Evolutionary conservation across 1,140 invertebrate species (phyloP).

Genomic region (Papilio polytes): DNA sequence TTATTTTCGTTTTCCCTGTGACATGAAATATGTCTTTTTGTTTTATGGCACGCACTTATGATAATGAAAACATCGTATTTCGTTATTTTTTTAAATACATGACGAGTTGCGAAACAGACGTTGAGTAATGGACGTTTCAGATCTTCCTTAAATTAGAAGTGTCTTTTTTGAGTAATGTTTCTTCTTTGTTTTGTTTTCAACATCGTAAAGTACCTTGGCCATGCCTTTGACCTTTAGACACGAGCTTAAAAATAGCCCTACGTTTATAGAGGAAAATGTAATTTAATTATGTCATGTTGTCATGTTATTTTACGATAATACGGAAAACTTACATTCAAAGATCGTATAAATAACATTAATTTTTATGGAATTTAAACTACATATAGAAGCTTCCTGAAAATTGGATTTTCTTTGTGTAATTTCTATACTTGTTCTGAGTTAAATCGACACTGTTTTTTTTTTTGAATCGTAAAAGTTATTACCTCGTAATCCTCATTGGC

Average conservation of each 20-base stretch:
- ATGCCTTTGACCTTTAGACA: slow-evolving; percentile 1
- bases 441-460: neutral
- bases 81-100: slow-evolving; percentile 41
- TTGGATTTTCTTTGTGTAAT: neutral
- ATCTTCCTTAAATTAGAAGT: slow-evolving; percentile 49
- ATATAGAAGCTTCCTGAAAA: too few species aligned
- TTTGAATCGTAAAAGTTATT: neutral
- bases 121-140: slow-evolving; percentile 46
- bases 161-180: slow-evolving; percentile 37
- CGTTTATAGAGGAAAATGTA: neutral
- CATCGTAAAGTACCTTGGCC: neutral
- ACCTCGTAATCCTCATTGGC: slow-evolving; percentile 10
- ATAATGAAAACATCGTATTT: slow-evolving; percentile 43
- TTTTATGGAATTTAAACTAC: too few species aligned
- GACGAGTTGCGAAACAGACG: slow-evolving; percentile 49
- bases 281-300: neutral
- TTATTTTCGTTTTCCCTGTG: slow-evolving; percentile 21
- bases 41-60: slow-evolving; percentile 30
- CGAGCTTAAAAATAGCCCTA: slow-evolving; percentile 2
- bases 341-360: too few species aligned
- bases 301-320: neutral
- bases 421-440: neutral
- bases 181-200: slow-evolving; percentile 27
- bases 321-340: neutral
- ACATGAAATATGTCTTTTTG: neutral